Evolutionary conservation across 2,888 invertebrate species (phyloP), one percentile per base, ranked within the genome.

Genomic region (Hirtodrosophila confusa): DNA sequence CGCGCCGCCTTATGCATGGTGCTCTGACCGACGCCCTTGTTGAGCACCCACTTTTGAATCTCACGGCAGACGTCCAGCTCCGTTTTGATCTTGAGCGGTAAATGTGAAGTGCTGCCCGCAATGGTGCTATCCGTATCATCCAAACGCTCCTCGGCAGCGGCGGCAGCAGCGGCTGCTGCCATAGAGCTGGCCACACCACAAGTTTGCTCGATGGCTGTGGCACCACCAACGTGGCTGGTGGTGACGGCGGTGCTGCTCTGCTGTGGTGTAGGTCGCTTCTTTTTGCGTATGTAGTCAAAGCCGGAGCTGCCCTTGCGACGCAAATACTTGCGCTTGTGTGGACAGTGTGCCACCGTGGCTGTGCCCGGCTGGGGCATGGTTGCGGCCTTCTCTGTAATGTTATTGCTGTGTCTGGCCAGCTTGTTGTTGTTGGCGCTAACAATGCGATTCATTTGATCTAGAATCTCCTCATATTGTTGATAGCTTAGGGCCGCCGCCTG

Each of bases 11-110:
- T 94, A 90, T 98, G 98, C 50, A 98, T 93, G 83, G 97, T 94
- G 1, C 98, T 98, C 92, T 98, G 98, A 6, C 98, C 98, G 35
- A 97, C 95, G 50, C 98, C 97, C 91, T 98, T 98, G 91, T 98
- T 98, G 54, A 98, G 94, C 68, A 97, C 97, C 96, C 97, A 97
- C 74, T 95, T 94, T 90, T 97, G 96, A 67, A 97, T 96, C 91
- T 97, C 97, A 80, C 95, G 95, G 73, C 95, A 95, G 54, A 97
- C 95, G 90, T 97, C 97, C 79, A 95, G 79, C 64, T 91, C 92
- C 7, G 86, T 89, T 51, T 91, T 90, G 12, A 84, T 61, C 56
- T 88, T 86, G 1, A 69, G 37, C 0, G 87, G 65, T 48, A 74
- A 33, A 9, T 72, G 69, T 1, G 35, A 57, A 8, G 49, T 71